Percentiles rank a stretch among this genome's conserved stretches.
phyloP scores from a whole-genome alignment of 2,113 vertebrate genomes.

The Cephalopterus ornatus region DNA sequence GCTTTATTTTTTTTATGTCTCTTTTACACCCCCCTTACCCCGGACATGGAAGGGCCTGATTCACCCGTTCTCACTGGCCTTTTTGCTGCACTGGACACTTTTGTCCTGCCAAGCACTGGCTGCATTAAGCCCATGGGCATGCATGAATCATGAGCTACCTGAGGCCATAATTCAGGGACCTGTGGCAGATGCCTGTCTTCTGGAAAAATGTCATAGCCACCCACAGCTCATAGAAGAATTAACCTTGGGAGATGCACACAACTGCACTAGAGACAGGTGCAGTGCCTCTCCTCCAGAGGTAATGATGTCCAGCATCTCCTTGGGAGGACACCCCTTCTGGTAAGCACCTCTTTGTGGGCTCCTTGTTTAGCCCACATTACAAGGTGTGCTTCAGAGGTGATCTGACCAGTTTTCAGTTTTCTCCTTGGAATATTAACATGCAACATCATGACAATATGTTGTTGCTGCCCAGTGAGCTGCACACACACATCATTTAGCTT shows the following conservation, averaged over 20 bases:
- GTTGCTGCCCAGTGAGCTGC: neutral
- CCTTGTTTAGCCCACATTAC: neutral
- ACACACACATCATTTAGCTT: neutral
- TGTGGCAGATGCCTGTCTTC: conserved; percentile 34
- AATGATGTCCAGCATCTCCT: neutral
- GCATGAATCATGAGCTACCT: conserved; percentile 32
- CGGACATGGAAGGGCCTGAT: neutral
- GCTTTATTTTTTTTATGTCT: neutral
- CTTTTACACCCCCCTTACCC: neutral
- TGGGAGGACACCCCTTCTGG: neutral
- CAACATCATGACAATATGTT: neutral
- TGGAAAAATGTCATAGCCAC: conserved; percentile 29
- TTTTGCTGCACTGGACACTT: neutral
- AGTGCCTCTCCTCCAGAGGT: neutral
- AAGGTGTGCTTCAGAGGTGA: neutral
- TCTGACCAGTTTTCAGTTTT: neutral
- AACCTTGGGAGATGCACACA: conserved; percentile 1
- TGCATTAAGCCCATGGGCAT: neutral
- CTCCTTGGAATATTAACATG: neutral
- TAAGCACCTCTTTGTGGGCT: neutral
- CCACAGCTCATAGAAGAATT: neutral
- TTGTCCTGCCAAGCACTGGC: neutral
- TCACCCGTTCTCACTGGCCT: neutral
- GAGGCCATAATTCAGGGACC: conserved; percentile 27
- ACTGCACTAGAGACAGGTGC: neutral